Conservation (phyloP, 2,113 vertebrate species). For the Phaetusa simplex region DNA sequence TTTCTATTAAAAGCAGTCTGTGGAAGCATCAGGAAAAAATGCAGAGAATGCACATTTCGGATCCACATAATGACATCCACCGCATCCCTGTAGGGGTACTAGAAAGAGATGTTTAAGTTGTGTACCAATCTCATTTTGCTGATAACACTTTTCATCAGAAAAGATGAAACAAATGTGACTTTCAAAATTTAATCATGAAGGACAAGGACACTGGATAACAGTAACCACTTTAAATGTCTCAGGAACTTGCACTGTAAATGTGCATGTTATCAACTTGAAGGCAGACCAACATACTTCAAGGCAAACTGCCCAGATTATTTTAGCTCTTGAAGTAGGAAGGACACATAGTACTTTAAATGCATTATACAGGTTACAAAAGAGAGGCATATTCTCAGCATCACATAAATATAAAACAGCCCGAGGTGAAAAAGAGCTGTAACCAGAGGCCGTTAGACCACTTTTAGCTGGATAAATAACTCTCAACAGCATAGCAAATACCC, state of each 20-base stretch:
- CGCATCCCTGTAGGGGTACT: conserved; percentile 32
- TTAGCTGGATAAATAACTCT: not conserved
- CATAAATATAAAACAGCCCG: conserved; percentile 34
- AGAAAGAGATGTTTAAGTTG: conserved; percentile 40
- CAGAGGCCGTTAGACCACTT: not conserved
- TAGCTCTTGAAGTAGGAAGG: conserved; percentile 22
- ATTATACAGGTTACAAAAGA: conserved; percentile 22
- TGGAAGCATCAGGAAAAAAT: conserved; percentile 16
- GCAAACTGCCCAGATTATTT: conserved; percentile 34
- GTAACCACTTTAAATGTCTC: conserved; percentile 26
- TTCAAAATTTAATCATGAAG: conserved; percentile 63
- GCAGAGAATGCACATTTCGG: conserved; percentile 40
- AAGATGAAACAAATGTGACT: conserved; percentile 63
- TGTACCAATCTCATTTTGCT: conserved; percentile 55
- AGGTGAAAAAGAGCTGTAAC: conserved; percentile 5
- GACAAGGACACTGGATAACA: conserved; percentile 51
- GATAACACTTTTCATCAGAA: conserved; percentile 55
- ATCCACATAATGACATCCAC: conserved; percentile 27
- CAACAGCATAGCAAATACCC: not conserved
- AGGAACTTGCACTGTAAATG: not conserved
- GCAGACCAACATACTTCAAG: conserved; percentile 22
- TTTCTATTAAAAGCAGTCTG: conserved; percentile 35
- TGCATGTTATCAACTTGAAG: conserved; percentile 10
- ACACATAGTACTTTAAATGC: conserved; percentile 11
- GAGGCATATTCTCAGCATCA: not conserved